Percentiles rank a stretch among this genome's conserved stretches.
Conservation (phyloP, 1,140 invertebrate species). For the Heliconius eleuchia region DNA sequence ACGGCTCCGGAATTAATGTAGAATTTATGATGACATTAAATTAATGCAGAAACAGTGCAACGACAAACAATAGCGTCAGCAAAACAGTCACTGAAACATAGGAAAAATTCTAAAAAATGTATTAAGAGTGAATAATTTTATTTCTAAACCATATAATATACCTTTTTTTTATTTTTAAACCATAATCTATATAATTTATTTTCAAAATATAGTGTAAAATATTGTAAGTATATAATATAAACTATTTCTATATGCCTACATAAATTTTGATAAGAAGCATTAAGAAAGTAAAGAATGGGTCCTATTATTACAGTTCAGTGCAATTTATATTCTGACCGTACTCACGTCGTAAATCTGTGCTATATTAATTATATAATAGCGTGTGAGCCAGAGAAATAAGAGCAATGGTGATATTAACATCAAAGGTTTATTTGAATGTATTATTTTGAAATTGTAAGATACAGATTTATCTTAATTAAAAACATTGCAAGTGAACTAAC, state of each 20-base stretch:
- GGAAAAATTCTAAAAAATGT: no score
- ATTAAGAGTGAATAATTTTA: no score
- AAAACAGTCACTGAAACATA: conserved; percentile 2
- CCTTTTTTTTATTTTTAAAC: no score
- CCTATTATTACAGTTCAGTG: conserved; percentile 41
- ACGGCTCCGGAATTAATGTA: conserved; percentile 58
- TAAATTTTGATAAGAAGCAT: background rate
- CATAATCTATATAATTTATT: background rate
- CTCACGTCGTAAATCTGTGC: conserved; percentile 64
- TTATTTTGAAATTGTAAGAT: background rate
- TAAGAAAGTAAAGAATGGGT: conserved; percentile 16
- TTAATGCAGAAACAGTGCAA: conserved; percentile 72
- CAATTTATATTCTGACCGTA: conserved; percentile 73
- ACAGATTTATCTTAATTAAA: background rate
- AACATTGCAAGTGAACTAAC: no score
- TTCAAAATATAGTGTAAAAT: background rate
- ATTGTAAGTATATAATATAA: background rate
- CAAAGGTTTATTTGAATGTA: background rate
- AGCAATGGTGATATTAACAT: background rate
- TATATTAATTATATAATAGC: conserved; percentile 72
- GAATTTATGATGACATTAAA: conserved; percentile 75
- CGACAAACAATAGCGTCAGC: conserved; percentile 30
- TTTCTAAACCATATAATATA: no score
- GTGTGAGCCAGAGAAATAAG: conserved; percentile 11
- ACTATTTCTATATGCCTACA: background rate